phyloP scores from a whole-genome alignment of 2,113 vertebrate genomes.

The Pterocles gutturalis region DNA sequence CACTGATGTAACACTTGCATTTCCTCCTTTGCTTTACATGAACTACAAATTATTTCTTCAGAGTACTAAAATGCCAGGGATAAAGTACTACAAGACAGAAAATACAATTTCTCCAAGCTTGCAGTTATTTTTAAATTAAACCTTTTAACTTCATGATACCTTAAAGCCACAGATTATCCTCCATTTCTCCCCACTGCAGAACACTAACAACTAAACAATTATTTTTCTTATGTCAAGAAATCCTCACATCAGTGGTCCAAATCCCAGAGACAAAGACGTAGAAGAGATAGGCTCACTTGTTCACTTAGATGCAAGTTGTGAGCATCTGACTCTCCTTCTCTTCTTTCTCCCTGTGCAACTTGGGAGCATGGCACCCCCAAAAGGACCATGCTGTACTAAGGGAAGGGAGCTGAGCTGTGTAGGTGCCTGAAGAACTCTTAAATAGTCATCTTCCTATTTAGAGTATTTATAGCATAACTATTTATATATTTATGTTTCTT shows the following conservation, averaged over 20 bases:
- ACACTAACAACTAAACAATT: not conserved
- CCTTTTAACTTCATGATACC: not conserved
- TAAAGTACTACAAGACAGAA: not conserved
- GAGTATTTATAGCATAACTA: not conserved
- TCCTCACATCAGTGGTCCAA: not conserved
- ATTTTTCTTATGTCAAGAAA: not conserved
- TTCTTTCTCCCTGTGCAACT: not conserved
- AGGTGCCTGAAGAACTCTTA: not conserved
- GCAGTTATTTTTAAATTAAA: not conserved
- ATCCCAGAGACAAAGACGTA: not conserved
- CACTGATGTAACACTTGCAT: not conserved
- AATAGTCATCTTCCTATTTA: not conserved
- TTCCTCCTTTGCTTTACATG: not conserved
- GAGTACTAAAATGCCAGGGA: not conserved
- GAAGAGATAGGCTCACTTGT: not conserved
- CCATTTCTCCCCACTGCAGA: not conserved
- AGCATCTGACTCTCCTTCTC: not conserved
- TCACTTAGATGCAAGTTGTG: not conserved
- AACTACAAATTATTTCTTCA: slow-evolving; percentile 16
- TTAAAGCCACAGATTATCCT: not conserved
- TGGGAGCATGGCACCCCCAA: not conserved
- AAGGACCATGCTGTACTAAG: not conserved
- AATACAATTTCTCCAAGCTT: not conserved
- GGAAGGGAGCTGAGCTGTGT: not conserved
- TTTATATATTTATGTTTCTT: not conserved